These are phyloP conservation scores for Dinocampus coccinellae DNA, from an alignment of 2,888 invertebrate species.

Conservation along the genomic window DNA sequence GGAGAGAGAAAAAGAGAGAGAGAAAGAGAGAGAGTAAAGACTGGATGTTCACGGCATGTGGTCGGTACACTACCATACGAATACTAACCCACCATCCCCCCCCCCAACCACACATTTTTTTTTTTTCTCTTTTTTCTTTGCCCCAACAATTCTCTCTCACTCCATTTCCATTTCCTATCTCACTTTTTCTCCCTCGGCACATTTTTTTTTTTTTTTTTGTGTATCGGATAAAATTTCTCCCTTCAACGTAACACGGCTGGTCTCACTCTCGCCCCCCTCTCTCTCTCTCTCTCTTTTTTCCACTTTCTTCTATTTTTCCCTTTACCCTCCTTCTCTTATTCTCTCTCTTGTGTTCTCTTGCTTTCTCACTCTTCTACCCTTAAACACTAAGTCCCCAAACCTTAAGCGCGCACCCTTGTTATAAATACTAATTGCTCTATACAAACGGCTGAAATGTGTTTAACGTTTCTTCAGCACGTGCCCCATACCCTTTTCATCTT, in stretches of 20 bases:
- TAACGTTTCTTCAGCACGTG: constrained; percentile 57
- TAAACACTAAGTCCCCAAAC: constrained; percentile 43
- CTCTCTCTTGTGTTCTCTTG: constrained; percentile 37
- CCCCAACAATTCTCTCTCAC: constrained; percentile 28
- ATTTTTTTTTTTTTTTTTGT: constrained; percentile 26
- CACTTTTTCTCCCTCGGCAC: constrained; percentile 41
- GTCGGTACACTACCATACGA: constrained; percentile 49
- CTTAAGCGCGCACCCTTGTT: constrained; percentile 54
- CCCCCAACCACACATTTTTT: constrained; percentile 32
- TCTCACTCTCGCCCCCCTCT: constrained; percentile 24
- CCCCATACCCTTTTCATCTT: constrained; percentile 32
- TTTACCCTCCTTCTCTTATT: constrained; percentile 30
- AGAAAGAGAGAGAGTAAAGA: constrained; percentile 29
- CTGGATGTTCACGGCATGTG: constrained; percentile 59
- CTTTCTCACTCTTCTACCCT: constrained; percentile 38
- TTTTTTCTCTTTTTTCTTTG: too few species aligned
- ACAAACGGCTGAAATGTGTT: constrained; percentile 61
- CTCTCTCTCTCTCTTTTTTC: constrained; percentile 15
- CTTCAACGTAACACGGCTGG: constrained; percentile 17
- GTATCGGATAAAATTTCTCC: constrained; percentile 39
- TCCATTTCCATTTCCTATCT: constrained; percentile 36
- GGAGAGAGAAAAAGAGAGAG: too few species aligned
- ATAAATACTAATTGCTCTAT: constrained; percentile 65
- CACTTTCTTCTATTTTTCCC: too few species aligned
- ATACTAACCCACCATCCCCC: constrained; percentile 46